phyloP scores from a whole-genome alignment of 2,888 invertebrate genomes.

The Drosophila affinis region DNA sequence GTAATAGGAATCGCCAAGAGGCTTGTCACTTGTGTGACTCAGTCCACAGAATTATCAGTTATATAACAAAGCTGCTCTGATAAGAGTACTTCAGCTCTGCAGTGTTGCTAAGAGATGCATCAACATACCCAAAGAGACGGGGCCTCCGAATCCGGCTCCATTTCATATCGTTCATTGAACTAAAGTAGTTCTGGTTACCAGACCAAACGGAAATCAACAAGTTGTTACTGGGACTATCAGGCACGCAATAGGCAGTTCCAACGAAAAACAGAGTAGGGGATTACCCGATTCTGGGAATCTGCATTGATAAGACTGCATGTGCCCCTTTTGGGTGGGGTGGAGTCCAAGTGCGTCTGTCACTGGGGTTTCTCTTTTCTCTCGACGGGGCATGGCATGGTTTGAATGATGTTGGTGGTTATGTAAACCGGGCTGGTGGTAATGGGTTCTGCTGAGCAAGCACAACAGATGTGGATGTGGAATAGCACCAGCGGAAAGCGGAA shows the following conservation, averaged over 20 bases:
- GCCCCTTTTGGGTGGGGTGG: neutral
- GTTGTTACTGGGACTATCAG: constrained; percentile 21
- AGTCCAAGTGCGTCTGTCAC: neutral
- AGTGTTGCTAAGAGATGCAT: constrained; percentile 8
- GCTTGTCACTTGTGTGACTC: constrained; percentile 62
- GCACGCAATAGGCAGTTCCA: constrained; percentile 16
- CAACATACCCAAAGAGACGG: neutral
- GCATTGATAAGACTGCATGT: neutral
- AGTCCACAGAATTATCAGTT: constrained; percentile 43
- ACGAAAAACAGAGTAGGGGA: neutral
- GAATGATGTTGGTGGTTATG: constrained; percentile 55
- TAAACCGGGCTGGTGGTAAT: constrained; percentile 42
- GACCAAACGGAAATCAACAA: constrained; percentile 29
- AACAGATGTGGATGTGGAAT: constrained; percentile 26
- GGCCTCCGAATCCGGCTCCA: neutral
- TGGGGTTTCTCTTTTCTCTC: neutral
- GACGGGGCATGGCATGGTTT: neutral
- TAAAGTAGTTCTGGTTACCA: constrained; percentile 11
- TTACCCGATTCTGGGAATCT: neutral
- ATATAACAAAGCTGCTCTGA: constrained; percentile 25
- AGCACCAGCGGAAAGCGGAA: constrained; percentile 13
- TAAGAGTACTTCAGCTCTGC: constrained; percentile 15
- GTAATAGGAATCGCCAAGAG: constrained; percentile 32
- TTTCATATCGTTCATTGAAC: constrained; percentile 41
- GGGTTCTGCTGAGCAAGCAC: constrained; percentile 44